Base-by-base conservation (phyloP, 2,113 vertebrate genomes). In the Paradoxurus hermaphroditus region DNA sequence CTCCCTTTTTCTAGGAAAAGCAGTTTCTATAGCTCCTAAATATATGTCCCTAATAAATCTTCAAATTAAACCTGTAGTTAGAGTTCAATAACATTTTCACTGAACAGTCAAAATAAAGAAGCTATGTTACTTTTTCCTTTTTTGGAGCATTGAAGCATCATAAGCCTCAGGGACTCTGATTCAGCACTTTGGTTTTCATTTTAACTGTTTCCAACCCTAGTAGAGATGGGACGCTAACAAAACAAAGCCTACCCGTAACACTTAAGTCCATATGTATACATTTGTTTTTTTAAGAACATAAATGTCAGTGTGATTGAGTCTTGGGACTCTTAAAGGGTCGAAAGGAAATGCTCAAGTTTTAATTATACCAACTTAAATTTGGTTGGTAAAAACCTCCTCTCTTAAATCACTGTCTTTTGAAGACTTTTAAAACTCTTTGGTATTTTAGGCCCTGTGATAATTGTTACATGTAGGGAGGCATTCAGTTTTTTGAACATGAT, bases 1-100 rank as follows among this genome's bases (percentile, higher is more conserved):
- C 84, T 63, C 23, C 34, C 86, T 97, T 98, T 92, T 34, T 96
- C 2, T 93, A 96, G 78, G 90, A 97, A 88, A 39, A 81, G 5
- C 83, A 84, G 27, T 96, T 67, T 97, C 27, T 39, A 1, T 95
- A 88, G 18, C 8, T 53, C 21, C 31, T 84, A 94, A 51, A 79
- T 97, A 2, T 62, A 56, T 95, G 78, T 67, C 3, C 41, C 0
- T 53, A 79, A 7, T 92, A 46, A 94, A 63, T 81, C 70, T 89
- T n/a, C 25, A 16, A 87, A 81, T 85, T 67, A 49, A 86, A 19
- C 49, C 77, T 94, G 23, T 29, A 95, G 15, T 94, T 39, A 51
- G 51, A 44, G 46, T 91, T 88, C 41, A 86, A 6, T 85, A 88
- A 51, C 16, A 90, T 2, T 39, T 97, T 95, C 36, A 95, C 86